Evolutionary conservation across 1,140 invertebrate species (phyloP).

Genomic region (Laupala kohalensis): DNA sequence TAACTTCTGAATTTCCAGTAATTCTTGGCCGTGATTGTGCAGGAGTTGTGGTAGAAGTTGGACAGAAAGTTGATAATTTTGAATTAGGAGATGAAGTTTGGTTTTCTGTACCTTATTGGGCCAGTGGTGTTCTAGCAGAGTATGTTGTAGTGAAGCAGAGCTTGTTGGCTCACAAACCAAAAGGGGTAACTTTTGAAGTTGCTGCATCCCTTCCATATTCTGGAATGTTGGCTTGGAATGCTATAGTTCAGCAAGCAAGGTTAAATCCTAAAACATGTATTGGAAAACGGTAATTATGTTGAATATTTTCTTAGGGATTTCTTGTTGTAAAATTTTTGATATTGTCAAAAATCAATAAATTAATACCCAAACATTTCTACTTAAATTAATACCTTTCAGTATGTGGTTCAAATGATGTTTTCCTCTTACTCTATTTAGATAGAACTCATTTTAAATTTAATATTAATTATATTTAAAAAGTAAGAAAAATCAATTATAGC

Average conservation of each 20-base stretch:
- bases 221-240: slow-evolving; percentile 50
- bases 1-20: slow-evolving; percentile 36
- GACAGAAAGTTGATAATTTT: slow-evolving; percentile 39
- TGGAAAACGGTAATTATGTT: slow-evolving; percentile 50
- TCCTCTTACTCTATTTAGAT: too few species aligned
- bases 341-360: too few species aligned
- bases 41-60: slow-evolving; percentile 50
- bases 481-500: too few species aligned
- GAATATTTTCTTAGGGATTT: too few species aligned
- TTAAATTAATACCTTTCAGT: too few species aligned
- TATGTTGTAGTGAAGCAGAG: slow-evolving; percentile 42
- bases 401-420: too few species aligned
- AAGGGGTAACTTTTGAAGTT: slow-evolving; percentile 46
- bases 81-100: slow-evolving; percentile 52
- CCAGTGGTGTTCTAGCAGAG: slow-evolving; percentile 44
- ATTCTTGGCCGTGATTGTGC: slow-evolving; percentile 54
- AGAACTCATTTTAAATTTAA: too few species aligned
- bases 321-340: too few species aligned
- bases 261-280: slow-evolving; percentile 36
- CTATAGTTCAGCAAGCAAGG: slow-evolving; percentile 38
- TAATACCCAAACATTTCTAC: too few species aligned
- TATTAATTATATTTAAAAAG: too few species aligned
- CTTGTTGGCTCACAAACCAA: slow-evolving; percentile 48
- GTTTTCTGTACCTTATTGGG: slow-evolving; percentile 42
- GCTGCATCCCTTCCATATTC: slow-evolving; percentile 58